Percentiles rank a stretch among this genome's conserved stretches.
Evolutionary conservation across 1,140 invertebrate genomes (phyloP).

Genomic region (Globodera rostochiensis): DNA sequence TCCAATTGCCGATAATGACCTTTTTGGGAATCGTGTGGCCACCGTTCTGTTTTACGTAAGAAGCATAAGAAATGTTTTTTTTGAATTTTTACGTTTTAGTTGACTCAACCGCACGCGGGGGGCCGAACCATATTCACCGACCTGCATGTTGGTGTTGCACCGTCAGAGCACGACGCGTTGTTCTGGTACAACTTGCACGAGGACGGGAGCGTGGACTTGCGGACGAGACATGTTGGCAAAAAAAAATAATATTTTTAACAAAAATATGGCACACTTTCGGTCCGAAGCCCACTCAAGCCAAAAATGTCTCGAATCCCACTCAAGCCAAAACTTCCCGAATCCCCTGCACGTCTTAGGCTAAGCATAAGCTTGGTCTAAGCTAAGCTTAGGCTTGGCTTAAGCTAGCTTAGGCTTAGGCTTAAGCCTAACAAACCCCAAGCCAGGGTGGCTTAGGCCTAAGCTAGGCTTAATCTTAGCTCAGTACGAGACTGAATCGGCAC

Average conservation of each 20-base stretch:
- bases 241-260: neutral
- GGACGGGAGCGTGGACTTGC: constrained; percentile 85
- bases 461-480: too few relatives aligned
- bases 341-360: too few relatives aligned
- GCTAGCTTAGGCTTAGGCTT: too few relatives aligned
- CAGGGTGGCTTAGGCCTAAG: too few relatives aligned
- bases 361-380: too few relatives aligned
- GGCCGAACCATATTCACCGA: constrained; percentile 64
- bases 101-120: constrained; percentile 80
- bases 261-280: too few relatives aligned
- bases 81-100: neutral
- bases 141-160: constrained; percentile 51
- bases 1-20: constrained; percentile 80
- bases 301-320: too few relatives aligned
- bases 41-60: constrained; percentile 84
- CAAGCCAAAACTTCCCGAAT: too few relatives aligned
- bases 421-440: too few relatives aligned
- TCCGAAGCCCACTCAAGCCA: too few relatives aligned
- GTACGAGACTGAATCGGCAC: too few relatives aligned
- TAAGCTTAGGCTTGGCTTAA: too few relatives aligned
- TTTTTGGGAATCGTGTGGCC: constrained; percentile 84
- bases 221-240: constrained; percentile 72
- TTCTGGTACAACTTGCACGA: constrained; percentile 93
- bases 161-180: constrained; percentile 77
- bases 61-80: constrained; percentile 8